phyloP scores from a whole-genome alignment of 2,797 vertebrate genomes.

The Tinamus major region DNA sequence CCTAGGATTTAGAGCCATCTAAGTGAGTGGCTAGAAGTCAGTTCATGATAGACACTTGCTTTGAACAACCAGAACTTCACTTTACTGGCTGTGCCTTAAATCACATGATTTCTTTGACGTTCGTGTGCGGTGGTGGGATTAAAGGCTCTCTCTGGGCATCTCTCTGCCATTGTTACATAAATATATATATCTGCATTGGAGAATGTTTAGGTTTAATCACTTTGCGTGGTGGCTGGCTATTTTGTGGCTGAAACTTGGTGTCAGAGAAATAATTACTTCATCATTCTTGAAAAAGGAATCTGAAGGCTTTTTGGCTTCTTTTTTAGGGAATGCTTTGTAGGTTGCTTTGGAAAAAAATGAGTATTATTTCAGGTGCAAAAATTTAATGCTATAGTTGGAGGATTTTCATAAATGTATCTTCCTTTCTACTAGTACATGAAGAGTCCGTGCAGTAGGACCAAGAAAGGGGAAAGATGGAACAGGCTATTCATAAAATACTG shows the following conservation, averaged over 20 bases:
- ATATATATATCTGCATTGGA: neutral
- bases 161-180: neutral
- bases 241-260: neutral
- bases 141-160: conserved; percentile 47
- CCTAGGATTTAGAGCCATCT: neutral
- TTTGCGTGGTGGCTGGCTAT: neutral
- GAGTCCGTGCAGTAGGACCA: neutral
- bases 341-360: neutral
- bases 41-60: neutral
- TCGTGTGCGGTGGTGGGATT: conserved; percentile 21
- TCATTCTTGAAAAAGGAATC: neutral
- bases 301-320: no score
- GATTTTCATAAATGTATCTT: neutral
- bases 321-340: neutral
- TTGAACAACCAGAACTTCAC: neutral
- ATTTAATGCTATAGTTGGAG: neutral
- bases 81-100: neutral
- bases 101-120: conserved; percentile 10
- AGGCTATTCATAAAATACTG: neutral
- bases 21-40: neutral
- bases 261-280: neutral
- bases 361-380: neutral
- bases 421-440: neutral
- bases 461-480: neutral
- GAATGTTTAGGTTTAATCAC: neutral